Base-by-base conservation (phyloP, 2,888 invertebrate genomes). In the Tachina fera region DNA sequence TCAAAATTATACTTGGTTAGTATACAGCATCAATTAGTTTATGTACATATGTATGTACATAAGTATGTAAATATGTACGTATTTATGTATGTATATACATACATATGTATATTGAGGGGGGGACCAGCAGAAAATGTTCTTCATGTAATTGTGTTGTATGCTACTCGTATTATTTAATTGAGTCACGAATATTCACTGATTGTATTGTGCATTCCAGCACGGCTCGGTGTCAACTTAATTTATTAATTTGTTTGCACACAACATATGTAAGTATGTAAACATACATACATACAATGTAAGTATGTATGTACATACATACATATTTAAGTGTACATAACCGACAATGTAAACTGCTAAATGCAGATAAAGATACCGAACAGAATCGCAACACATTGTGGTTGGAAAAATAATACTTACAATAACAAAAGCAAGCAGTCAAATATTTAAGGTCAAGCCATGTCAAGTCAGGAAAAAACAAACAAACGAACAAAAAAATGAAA, bases 121-220 rank as follows among this genome's bases (percentile, higher is more conserved):
- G 14, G 8, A 31, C n/a, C 10, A 63, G 11, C 13, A 16, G 10
- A 39, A 58, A 67, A 45, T 77, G 60, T 53, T 75, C 75, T 47
- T 63, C 11, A 76, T 70, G 41, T 51, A 71, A 49, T 76, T 60
- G 65, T 65, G 49, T 60, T 84, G 70, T 71, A 51, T 63, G 19
- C 53, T 22, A n/a, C n/a, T n/a, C n/a, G n/a, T n/a, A 74, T 22
- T 75, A 43, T 74, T 79, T 74, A 78, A 86, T 77, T 82, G 58
- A 82, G 82, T 86, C 85, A 86, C 85, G 85, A 86, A 82, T 82
- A 75, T 82, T 74, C 76, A 84, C 45, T 78, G 65, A 75, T 61
- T 86, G 47, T 41, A 75, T 53, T 53, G n/a, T 53, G 53, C 58
- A 86, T 86, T 86, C 85, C 82, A 79, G 65, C 82, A 85, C 78